These are phyloP conservation scores for Gymnocephalus cernua DNA, from an alignment of 2,113 vertebrate species.

Conservation along the genomic window DNA sequence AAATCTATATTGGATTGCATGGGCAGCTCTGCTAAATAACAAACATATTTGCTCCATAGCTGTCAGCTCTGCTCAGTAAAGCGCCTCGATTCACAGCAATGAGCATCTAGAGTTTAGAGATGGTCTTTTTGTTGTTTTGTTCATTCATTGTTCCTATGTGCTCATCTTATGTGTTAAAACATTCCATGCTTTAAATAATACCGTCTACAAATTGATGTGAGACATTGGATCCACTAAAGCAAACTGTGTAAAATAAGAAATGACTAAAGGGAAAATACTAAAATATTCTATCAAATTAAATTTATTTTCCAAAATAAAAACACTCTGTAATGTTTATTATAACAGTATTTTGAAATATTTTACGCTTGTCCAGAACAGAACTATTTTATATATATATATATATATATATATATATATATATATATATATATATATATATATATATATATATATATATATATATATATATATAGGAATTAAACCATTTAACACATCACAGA, in stretches of 20 bases:
- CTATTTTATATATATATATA: too few relatives aligned
- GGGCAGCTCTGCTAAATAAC: neutral
- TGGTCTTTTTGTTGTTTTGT: neutral
- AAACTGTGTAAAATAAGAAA: too few relatives aligned
- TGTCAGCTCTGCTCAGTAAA: neutral
- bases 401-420: too few relatives aligned
- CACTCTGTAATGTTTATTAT: neutral
- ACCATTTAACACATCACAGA: neutral
- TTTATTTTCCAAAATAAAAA: conserved; percentile 43
- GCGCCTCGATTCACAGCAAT: neutral
- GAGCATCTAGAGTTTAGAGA: neutral
- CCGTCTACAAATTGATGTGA: too few relatives aligned
- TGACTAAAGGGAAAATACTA: neutral
- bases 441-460: too few relatives aligned
- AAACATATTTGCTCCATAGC: neutral
- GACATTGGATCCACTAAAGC: too few relatives aligned
- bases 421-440: too few relatives aligned
- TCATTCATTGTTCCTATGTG: neutral
- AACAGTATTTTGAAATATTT: conserved; percentile 17
- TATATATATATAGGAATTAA: neutral
- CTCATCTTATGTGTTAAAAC: neutral
- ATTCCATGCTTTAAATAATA: too few relatives aligned
- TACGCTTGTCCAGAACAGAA: conserved; percentile 5
- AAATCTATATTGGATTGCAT: neutral
- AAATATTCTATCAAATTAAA: conserved; percentile 31